Conservation (phyloP, 2,113 vertebrate species). For the Narcine bancroftii region DNA sequence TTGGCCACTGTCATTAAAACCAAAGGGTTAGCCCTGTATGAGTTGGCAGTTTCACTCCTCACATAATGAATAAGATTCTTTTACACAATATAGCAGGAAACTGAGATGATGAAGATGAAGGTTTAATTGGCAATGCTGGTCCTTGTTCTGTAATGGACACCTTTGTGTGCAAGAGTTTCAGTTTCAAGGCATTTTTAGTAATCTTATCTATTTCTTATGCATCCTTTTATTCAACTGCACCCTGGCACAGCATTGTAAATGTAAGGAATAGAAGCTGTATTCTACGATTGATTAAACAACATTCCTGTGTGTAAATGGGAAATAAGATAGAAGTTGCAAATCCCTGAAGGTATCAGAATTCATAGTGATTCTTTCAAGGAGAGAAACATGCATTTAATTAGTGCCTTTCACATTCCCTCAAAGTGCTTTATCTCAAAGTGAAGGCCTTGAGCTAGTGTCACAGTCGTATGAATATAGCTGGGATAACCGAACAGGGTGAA, state of each 20-base stretch:
- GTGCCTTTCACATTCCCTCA: too few relatives aligned
- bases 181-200: neutral
- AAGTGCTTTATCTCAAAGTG: too few relatives aligned
- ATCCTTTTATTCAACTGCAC: neutral
- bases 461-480: too few relatives aligned
- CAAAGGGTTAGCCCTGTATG: neutral
- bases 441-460: too few relatives aligned
- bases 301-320: neutral
- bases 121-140: neutral
- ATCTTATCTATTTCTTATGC: neutral
- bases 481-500: too few relatives aligned
- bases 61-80: neutral
- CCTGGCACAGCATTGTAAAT: neutral
- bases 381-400: too few relatives aligned
- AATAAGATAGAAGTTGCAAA: too few relatives aligned
- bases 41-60: neutral
- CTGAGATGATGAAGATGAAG: neutral
- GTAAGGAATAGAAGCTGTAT: neutral
- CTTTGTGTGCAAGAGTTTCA: neutral
- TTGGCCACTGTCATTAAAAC: neutral
- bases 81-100: neutral
- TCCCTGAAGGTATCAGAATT: neutral
- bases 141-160: neutral
- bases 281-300: neutral
- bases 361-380: neutral